Conservation (phyloP, 2,113 vertebrate genomes). For the Calypte anna region DNA sequence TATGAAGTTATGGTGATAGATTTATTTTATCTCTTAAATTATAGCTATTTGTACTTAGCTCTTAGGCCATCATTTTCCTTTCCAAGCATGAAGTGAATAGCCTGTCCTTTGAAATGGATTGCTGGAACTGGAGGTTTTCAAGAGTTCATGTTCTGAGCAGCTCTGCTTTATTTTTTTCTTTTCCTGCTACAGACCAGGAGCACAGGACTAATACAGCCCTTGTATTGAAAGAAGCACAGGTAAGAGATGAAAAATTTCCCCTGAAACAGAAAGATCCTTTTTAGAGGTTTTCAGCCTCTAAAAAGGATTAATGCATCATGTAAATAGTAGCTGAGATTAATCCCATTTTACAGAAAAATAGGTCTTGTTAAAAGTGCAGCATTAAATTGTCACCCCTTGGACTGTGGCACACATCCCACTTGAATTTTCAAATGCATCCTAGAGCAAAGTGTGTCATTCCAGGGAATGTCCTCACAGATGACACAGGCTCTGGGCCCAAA, state of each 20-base stretch:
- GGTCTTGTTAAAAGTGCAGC: not conserved
- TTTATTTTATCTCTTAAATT: not conserved
- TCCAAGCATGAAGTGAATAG: not conserved
- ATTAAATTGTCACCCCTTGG: not conserved
- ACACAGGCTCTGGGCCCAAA: not conserved
- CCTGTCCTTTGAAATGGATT: not conserved
- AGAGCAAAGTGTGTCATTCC: not conserved
- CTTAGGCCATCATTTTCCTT: not conserved
- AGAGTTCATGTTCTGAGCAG: not conserved
- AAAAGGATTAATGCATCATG: not conserved
- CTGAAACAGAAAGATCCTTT: not conserved
- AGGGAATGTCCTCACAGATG: not conserved
- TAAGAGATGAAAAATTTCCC: not conserved
- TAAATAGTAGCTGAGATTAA: not conserved
- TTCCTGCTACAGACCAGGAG: not conserved
- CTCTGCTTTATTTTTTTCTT: not conserved
- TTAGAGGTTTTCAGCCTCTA: not conserved
- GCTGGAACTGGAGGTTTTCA: not conserved
- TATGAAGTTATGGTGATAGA: not conserved
- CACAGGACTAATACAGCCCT: not conserved
- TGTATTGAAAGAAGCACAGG: not conserved
- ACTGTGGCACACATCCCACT: not conserved
- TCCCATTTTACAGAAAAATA: not conserved
- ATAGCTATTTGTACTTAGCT: not conserved
- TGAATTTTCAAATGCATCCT: not conserved